phyloP scores from a whole-genome alignment of 2,113 vertebrate species.

The Notiomystis cincta region DNA sequence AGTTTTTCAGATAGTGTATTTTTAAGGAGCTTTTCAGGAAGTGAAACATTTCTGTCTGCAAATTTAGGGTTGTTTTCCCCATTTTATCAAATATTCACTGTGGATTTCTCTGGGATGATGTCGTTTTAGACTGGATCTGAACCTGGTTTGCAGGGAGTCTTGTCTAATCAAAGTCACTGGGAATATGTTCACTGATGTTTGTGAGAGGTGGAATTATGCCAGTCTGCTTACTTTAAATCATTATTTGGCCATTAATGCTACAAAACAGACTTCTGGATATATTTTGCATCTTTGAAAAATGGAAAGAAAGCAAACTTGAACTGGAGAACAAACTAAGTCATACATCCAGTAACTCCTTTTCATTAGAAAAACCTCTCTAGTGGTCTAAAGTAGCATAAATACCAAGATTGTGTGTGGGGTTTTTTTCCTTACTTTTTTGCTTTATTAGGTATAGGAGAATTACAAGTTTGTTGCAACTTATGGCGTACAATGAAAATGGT shows the following conservation, averaged over 20 bases:
- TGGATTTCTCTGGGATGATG: background rate
- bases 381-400: background rate
- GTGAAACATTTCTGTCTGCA: background rate
- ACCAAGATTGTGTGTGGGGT: rapidly evolving
- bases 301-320: background rate
- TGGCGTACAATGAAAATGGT: background rate
- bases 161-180: background rate
- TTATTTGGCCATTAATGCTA: background rate
- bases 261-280: background rate
- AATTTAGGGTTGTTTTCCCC: background rate
- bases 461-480: background rate
- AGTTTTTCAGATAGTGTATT: background rate
- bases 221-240: background rate
- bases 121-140: background rate
- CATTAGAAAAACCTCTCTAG: background rate
- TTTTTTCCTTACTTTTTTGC: rapidly evolving
- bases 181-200: background rate
- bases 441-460: background rate
- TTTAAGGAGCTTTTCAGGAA: background rate
- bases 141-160: background rate
- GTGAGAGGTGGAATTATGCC: background rate
- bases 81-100: background rate
- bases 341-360: background rate
- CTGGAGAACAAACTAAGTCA: background rate
- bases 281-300: background rate